Base-by-base conservation (phyloP, 2,888 invertebrate species). In the Diogma glabrata region DNA sequence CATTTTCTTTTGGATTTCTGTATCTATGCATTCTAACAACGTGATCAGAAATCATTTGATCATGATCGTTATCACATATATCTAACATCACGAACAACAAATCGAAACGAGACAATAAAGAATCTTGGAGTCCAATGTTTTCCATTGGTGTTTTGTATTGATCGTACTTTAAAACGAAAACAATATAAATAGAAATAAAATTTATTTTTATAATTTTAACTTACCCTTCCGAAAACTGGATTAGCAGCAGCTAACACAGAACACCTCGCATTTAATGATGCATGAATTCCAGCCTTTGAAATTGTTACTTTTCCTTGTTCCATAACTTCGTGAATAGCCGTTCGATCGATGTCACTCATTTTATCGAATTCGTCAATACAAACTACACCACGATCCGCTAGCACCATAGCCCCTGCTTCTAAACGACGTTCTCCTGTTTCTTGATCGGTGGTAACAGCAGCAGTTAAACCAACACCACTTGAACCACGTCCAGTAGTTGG, bases 91-190 rank as follows among this genome's bases (percentile, higher is more conserved):
- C 96, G 67, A 99, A 99, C 43, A 99, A 75, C 61, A 97, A 75
- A 78, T 99, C 99, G 71, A 99, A 99, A 76, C 99, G 93, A 1
- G 97, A 97, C 30, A 99, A 74, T 55, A 99, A 69, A 0, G 95
- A 95, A 73, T 96, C 95, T 72, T 99, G 99, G 36, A 99, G 76
- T 0, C 96, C 97, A 63, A 99, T 99, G 72, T 99, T 99, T 71
- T 99, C 97, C 97, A 99, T 99, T 0, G 99, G 99, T 0, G 95
- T 92, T 73, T 96, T 97, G 72, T 94, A 97, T 64, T 94, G 94
- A 72, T 99, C 94, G 64, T 99, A 99, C 87, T 94, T 69, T 4
- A 73, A 70, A 54, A 50, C 53, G 57, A 52, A 43, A 52, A 52
- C 50, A n/a, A n/a, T n/a, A n/a, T n/a, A n/a, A n/a, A n/a, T n/a